Evolutionary conservation across 2,888 invertebrate genomes (phyloP).

Genomic region (Nasonovia ribisnigri): DNA sequence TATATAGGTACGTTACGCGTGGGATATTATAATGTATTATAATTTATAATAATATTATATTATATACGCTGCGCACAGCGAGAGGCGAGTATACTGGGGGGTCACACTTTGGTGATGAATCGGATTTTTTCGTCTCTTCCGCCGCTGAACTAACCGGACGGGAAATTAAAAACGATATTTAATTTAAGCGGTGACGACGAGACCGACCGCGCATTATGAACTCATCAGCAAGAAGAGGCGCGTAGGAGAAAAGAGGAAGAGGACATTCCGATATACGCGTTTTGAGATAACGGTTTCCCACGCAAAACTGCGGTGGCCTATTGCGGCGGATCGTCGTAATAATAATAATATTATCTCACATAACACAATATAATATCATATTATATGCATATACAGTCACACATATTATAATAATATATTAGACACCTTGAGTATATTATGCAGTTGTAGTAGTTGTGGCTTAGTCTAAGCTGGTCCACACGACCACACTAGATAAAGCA

Average conservation of each 20-base stretch:
- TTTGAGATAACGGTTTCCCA: constrained; percentile 20
- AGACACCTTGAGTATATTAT: not conserved
- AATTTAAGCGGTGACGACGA: constrained; percentile 27
- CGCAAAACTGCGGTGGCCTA: constrained; percentile 9
- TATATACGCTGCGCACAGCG: not conserved
- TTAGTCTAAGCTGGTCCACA: too few species aligned
- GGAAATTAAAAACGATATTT: constrained; percentile 44
- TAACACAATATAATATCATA: not conserved
- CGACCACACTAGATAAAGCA: not conserved
- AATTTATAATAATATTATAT: not conserved
- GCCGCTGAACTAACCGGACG: constrained; percentile 7
- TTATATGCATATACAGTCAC: not conserved
- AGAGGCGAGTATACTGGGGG: not conserved
- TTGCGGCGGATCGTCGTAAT: not conserved
- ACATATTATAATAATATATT: not conserved
- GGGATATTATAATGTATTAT: constrained; percentile 9
- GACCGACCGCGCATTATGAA: constrained; percentile 27
- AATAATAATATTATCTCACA: not conserved
- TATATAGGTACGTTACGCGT: not conserved
- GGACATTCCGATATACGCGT: not conserved
- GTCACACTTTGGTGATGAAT: constrained; percentile 16
- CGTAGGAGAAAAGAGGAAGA: not conserved
- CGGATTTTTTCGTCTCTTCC: not conserved
- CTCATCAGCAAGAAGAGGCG: not conserved
- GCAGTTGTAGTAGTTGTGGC: too few species aligned